Evolutionary conservation across 2,888 invertebrate genomes (phyloP).

Genomic region (Euzetes globulus): DNA sequence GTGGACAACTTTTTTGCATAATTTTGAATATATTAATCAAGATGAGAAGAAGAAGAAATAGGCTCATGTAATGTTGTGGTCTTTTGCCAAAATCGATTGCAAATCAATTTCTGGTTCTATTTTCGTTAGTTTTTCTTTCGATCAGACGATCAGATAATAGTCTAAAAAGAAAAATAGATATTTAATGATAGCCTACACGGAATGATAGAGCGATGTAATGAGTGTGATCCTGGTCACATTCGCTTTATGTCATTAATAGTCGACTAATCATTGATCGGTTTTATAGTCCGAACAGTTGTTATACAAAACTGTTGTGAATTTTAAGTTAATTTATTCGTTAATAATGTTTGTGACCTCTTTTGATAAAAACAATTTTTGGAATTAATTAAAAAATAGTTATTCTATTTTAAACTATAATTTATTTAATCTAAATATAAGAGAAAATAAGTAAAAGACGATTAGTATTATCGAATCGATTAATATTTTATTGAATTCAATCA

Average conservation of each 20-base stretch:
- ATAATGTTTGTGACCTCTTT: slow-evolving; percentile 3
- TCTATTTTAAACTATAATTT: background rate
- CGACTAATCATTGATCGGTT: background rate
- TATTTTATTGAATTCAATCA: slow-evolving; percentile 26
- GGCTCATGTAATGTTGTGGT: too few relatives aligned
- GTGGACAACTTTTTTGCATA: too few relatives aligned
- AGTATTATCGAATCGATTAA: slow-evolving; percentile 19
- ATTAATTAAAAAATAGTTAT: background rate
- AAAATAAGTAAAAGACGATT: slow-evolving; percentile 4
- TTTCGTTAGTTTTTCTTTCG: too few relatives aligned
- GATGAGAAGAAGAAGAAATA: too few relatives aligned
- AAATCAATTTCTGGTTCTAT: too few relatives aligned
- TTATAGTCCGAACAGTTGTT: background rate
- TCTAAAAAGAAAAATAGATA: background rate
- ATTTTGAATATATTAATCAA: too few relatives aligned
- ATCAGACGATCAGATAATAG: background rate
- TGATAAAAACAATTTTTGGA: background rate
- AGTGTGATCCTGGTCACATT: background rate
- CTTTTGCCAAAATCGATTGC: too few relatives aligned
- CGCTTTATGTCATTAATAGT: background rate
- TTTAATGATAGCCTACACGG: background rate
- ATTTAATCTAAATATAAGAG: background rate
- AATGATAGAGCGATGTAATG: too few relatives aligned
- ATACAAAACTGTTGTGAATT: background rate
- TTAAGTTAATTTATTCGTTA: background rate